Conservation (phyloP, 2,797 vertebrate species). For the Phoxinus dragarum region DNA sequence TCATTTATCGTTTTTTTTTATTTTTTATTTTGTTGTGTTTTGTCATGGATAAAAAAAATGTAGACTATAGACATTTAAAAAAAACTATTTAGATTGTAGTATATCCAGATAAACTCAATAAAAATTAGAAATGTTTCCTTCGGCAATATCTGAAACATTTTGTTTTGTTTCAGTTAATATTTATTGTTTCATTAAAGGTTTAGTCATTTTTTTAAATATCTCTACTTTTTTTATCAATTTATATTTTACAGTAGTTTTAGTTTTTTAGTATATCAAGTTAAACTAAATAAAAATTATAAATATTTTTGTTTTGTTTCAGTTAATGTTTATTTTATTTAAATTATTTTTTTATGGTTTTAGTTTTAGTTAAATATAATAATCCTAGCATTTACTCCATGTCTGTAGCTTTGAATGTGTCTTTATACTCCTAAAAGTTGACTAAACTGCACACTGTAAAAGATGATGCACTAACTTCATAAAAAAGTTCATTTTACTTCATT, state of each 20-base stretch:
- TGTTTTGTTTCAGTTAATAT: no score
- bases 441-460: not conserved
- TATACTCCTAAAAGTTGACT: slow-evolving; percentile 24
- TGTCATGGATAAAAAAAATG: no score
- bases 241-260: no score
- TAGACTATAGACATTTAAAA: no score
- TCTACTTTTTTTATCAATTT: no score
- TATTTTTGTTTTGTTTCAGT: not conserved
- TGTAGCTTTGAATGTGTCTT: not conserved
- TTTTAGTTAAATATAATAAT: not conserved
- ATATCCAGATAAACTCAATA: no score
- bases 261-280: not conserved
- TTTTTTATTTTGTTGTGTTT: no score
- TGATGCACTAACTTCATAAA: no score
- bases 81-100: no score
- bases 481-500: no score
- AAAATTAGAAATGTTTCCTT: no score
- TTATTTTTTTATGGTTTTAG: not conserved
- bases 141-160: no score
- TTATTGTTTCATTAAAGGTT: not conserved
- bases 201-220: not conserved
- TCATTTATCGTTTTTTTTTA: not conserved
- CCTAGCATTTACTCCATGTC: not conserved
- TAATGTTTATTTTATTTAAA: not conserved
- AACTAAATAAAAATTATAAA: not conserved